Evolutionary conservation across 2,113 vertebrate species (phyloP).

Genomic region (Asarcornis scutulata): DNA sequence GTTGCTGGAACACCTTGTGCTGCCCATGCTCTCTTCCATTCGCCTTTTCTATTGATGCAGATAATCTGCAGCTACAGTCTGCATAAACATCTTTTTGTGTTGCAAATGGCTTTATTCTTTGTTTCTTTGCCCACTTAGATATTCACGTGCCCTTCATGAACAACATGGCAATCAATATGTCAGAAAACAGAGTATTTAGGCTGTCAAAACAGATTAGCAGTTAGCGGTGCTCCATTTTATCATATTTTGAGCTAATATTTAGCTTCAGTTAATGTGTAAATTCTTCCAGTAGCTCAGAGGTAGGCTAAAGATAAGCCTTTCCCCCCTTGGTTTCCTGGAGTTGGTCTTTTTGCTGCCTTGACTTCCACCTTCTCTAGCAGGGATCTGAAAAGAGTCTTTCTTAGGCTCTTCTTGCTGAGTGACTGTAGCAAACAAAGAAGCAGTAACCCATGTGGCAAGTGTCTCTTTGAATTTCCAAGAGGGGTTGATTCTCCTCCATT

Average conservation of each 20-base stretch:
- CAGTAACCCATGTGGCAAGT: too few relatives aligned
- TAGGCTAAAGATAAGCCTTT: neutral
- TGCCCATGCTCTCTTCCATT: neutral
- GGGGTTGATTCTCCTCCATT: neutral
- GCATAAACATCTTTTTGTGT: neutral
- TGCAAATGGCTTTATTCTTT: neutral
- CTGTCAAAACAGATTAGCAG: slow-evolving; percentile 26
- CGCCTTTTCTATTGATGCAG: neutral
- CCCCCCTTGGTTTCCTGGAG: neutral
- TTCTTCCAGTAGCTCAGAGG: neutral
- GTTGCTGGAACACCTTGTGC: neutral
- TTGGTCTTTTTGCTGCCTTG: neutral
- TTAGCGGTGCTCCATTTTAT: neutral
- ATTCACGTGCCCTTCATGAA: neutral
- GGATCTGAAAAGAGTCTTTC: neutral
- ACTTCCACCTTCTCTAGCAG: neutral
- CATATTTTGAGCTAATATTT: neutral
- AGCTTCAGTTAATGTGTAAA: neutral
- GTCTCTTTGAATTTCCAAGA: neutral
- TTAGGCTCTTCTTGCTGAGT: neutral
- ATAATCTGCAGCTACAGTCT: neutral
- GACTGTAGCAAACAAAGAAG: neutral
- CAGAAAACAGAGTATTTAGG: neutral
- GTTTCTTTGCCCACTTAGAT: neutral
- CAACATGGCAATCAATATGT: neutral